Percentiles rank a stretch among this genome's conserved stretches.
These are phyloP conservation scores for Percopsis transmontana DNA, from an alignment of 2,113 vertebrate genomes.

Conservation along the genomic window DNA sequence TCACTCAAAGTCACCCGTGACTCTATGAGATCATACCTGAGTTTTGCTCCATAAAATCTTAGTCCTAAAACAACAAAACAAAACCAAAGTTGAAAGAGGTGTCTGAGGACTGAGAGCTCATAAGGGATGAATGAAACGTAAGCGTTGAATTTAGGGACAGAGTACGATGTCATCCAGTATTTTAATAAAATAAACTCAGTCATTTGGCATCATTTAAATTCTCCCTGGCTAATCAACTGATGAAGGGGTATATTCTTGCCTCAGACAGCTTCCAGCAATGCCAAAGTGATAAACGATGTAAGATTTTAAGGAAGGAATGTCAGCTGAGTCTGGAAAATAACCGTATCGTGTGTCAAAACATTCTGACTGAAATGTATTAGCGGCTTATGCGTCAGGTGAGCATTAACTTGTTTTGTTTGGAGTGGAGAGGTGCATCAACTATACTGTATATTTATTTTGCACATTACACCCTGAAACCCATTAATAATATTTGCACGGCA, in stretches of 20 bases:
- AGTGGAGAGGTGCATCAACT: conserved; percentile 18
- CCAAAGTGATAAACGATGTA: conserved; percentile 20
- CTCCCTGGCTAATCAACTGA: not conserved
- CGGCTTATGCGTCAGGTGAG: conserved; percentile 9
- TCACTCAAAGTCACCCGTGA: conserved; percentile 21
- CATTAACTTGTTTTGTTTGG: conserved; percentile 37
- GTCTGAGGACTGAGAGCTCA: not conserved
- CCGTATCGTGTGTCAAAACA: conserved; percentile 39
- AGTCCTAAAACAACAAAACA: conserved; percentile 8
- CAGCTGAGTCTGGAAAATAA: not conserved
- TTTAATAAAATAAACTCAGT: conserved; percentile 19
- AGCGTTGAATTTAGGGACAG: not conserved
- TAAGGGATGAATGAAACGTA: not conserved
- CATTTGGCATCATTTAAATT: conserved; percentile 21
- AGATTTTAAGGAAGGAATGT: conserved; percentile 14
- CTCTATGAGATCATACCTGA: conserved; percentile 24
- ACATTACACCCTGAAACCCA: conserved; percentile 7
- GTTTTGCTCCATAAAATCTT: conserved; percentile 11
- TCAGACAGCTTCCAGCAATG: conserved; percentile 4
- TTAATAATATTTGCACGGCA: conserved; percentile 23
- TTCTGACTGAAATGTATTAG: conserved; percentile 49
- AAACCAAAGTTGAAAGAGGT: not conserved
- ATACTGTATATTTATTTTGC: conserved; percentile 9
- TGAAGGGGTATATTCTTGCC: not conserved
- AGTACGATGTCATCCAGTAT: conserved; percentile 28